Evolutionary conservation across 2,797 vertebrate species (phyloP).

Genomic region (Centropyge bicolor): DNA sequence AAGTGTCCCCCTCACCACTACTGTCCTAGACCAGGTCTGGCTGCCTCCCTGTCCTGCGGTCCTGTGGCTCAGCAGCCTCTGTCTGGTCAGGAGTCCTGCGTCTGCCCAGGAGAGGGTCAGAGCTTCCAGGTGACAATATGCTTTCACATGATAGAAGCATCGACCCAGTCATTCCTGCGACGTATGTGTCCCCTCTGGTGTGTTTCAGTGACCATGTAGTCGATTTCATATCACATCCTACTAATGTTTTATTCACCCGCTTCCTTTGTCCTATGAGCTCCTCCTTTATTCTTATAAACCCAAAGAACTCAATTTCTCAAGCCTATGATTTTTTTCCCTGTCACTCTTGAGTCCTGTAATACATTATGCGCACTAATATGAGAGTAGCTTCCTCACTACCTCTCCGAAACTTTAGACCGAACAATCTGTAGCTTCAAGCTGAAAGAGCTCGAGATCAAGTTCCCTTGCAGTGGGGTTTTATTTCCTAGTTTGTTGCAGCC

Average conservation of each 20-base stretch:
- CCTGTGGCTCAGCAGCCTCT: slow-evolving; percentile 85
- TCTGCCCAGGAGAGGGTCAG: slow-evolving; percentile 83
- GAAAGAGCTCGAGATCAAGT: slow-evolving; percentile 67
- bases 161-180: background rate
- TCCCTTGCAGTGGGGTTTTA: slow-evolving; percentile 54
- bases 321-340: slow-evolving; percentile 14
- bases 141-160: background rate
- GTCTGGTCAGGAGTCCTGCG: slow-evolving; percentile 85
- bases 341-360: background rate
- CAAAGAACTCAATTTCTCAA: slow-evolving; percentile 3
- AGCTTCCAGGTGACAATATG: slow-evolving; percentile 88
- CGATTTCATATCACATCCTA: background rate
- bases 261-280: slow-evolving; percentile 4
- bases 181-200: background rate
- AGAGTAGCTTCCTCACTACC: slow-evolving; percentile 40
- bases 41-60: slow-evolving; percentile 87
- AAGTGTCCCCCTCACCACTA: slow-evolving; percentile 89
- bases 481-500: slow-evolving; percentile 62
- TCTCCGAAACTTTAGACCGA: slow-evolving; percentile 58
- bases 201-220: background rate
- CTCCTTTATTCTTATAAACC: slow-evolving; percentile 10
- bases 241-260: background rate
- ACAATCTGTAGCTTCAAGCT: slow-evolving; percentile 73
- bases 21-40: slow-evolving; percentile 83
- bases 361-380: background rate